Evolutionary conservation across 92 coral and sea anemone species (phyloP).

Genomic region (Galaxea fascicularis): DNA sequence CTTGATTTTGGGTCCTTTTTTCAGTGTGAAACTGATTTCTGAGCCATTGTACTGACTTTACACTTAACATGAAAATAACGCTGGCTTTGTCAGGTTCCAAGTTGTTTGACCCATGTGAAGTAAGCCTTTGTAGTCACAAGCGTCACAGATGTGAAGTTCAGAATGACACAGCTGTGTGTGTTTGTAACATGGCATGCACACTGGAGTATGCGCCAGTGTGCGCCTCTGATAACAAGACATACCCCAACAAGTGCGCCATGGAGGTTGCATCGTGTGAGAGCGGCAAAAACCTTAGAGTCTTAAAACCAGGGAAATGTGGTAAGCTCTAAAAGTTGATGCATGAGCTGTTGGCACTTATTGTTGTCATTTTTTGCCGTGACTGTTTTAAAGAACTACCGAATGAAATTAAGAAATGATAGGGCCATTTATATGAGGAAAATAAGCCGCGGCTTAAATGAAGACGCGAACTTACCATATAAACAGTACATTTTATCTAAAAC

Average conservation of each 20-base stretch:
- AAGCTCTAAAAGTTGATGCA: constrained; percentile 9
- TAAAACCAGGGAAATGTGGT: constrained; percentile 77
- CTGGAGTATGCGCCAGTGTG: constrained; percentile 79
- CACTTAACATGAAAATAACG: not conserved
- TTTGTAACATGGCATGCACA: constrained; percentile 69
- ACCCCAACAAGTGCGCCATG: constrained; percentile 73
- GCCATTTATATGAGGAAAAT: no score
- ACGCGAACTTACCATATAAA: no score
- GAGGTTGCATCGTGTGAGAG: constrained; percentile 73
- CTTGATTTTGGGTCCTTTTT: constrained; percentile 22
- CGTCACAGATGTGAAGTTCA: constrained; percentile 69
- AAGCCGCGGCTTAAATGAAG: no score
- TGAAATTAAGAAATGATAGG: no score
- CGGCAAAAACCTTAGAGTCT: constrained; percentile 51
- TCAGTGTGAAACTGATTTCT: constrained; percentile 13
- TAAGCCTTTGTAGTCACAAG: constrained; percentile 67
- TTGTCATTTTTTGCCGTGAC: no score
- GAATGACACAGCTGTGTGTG: constrained; percentile 77
- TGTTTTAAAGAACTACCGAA: no score
- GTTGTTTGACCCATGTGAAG: constrained; percentile 65
- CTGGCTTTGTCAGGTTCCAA: constrained; percentile 16
- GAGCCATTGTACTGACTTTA: not conserved
- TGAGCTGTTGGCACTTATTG: not conserved
- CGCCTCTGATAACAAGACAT: constrained; percentile 82
- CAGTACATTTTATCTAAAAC: no score